phyloP scores from a whole-genome alignment of 1,140 invertebrate genomes.

The Brachionus calyciflorus region DNA sequence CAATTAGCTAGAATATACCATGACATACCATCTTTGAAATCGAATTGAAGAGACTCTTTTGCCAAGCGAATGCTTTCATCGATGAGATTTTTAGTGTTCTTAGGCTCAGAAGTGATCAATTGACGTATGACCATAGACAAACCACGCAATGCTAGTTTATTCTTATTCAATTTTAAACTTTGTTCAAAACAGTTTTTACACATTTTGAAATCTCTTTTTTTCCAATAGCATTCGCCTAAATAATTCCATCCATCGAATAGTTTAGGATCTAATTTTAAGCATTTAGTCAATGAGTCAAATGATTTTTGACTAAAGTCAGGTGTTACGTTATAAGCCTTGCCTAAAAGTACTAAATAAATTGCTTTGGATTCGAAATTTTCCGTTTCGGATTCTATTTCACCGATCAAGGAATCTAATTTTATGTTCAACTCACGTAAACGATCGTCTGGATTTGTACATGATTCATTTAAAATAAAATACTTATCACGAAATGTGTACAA shows the following conservation, averaged over 20 bases:
- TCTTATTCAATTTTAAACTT: constrained; percentile 65
- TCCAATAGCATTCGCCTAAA: constrained; percentile 83
- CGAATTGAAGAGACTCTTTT: constrained; percentile 76
- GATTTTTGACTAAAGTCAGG: constrained; percentile 69
- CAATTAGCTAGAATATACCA: constrained; percentile 82
- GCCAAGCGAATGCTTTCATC: constrained; percentile 73
- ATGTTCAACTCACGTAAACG: background rate
- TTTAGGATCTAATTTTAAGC: constrained; percentile 79
- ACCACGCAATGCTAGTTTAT: constrained; percentile 75
- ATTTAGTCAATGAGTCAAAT: constrained; percentile 72
- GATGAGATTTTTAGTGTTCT: constrained; percentile 65
- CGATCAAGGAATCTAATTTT: background rate
- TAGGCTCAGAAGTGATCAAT: constrained; percentile 59
- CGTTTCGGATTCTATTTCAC: background rate
- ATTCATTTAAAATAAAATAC: constrained; percentile 25
- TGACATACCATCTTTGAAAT: constrained; percentile 76
- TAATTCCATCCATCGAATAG: constrained; percentile 82
- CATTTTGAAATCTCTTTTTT: constrained; percentile 74
- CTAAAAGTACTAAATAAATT: constrained; percentile 72
- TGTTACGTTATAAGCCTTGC: constrained; percentile 73
- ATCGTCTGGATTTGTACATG: background rate
- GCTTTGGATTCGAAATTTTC: constrained; percentile 60
- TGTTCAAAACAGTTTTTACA: constrained; percentile 75
- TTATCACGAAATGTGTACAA: constrained; percentile 39
- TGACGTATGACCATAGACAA: constrained; percentile 79